Conservation (phyloP, 2,113 vertebrate species). For the Aleadryas rufinucha region DNA sequence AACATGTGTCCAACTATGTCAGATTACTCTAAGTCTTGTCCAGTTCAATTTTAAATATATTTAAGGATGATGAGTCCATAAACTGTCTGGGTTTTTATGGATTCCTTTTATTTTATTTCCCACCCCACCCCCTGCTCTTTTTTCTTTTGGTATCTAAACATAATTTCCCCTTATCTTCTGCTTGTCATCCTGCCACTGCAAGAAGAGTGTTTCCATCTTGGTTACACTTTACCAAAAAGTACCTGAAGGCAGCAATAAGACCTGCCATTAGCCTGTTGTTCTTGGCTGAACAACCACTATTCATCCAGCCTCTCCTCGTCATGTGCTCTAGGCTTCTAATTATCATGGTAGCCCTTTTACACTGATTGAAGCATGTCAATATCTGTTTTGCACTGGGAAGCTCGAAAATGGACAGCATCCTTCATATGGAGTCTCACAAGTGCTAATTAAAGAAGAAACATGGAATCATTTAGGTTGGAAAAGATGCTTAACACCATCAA, state of each 20-base stretch:
- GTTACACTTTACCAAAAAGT: neutral
- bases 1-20: neutral
- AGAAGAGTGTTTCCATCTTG: neutral
- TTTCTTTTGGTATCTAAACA: neutral
- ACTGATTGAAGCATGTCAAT: neutral
- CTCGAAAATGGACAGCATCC: neutral
- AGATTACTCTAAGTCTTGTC: neutral
- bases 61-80: neutral
- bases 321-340: neutral
- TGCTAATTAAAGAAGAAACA: neutral
- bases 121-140: rapidly evolving
- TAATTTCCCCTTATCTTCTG: neutral
- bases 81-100: neutral
- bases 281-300: neutral
- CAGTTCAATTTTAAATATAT: neutral
- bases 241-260: neutral
- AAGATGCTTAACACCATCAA: neutral
- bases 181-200: neutral
- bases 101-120: neutral
- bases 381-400: neutral
- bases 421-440: neutral
- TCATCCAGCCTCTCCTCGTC: rapidly evolving
- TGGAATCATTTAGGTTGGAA: neutral
- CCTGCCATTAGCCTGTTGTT: neutral
- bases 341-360: neutral